A percentile compares a stretch with the other conserved stretches of the same genome.
These are phyloP conservation scores for Esox niger DNA, from an alignment of 2,113 vertebrate species.

Conservation along the genomic window DNA sequence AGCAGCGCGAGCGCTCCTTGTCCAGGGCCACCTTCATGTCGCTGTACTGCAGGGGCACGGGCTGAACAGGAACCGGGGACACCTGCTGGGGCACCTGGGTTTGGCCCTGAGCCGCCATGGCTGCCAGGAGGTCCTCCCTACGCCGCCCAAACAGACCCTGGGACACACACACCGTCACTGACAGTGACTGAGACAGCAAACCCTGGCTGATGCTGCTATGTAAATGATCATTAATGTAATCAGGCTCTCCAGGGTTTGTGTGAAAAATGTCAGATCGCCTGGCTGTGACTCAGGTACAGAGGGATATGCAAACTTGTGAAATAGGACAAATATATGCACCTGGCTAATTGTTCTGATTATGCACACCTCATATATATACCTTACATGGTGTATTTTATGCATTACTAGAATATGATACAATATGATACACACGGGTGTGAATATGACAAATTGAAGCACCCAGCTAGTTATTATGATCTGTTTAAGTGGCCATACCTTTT, in stretches of 20 bases:
- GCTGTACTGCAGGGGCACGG: slow-evolving; percentile 94
- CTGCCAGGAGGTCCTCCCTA: slow-evolving; percentile 92
- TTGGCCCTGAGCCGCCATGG: slow-evolving; percentile 70
- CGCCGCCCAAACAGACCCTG: slow-evolving; percentile 98
- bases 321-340: no score
- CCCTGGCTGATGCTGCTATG: background rate
- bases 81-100: slow-evolving; percentile 76
- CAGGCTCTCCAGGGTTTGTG: background rate
- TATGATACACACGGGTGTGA: no score
- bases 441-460: no score
- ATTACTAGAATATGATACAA: no score
- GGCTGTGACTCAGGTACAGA: no score
- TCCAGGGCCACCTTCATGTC: slow-evolving; percentile 96
- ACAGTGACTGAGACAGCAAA: background rate
- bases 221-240: background rate
- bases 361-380: no score
- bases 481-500: slow-evolving; percentile 87
- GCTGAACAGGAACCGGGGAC: slow-evolving; percentile 65
- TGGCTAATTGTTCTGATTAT: no score
- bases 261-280: no score
- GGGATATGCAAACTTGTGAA: no score
- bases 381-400: no score
- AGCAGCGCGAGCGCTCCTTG: slow-evolving; percentile 91
- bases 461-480: no score
- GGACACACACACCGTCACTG: slow-evolving; percentile 38